Evolutionary conservation across 64 coral and sea anemone genomes (phyloP), one percentile per base, ranked within the genome.

Genomic region (Montipora foliosa): DNA sequence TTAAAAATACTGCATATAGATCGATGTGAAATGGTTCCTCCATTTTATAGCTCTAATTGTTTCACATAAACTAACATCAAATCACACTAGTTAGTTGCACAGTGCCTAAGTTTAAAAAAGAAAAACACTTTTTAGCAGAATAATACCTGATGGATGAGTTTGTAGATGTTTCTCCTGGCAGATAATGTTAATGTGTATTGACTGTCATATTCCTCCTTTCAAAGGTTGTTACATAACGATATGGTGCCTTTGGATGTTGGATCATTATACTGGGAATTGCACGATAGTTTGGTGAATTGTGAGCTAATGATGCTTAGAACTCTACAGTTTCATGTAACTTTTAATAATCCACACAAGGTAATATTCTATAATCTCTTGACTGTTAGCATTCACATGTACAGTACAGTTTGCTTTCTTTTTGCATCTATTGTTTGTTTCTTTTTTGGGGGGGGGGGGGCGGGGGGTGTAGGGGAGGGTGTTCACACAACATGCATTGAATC

Each of bases 321-420:
- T 77, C 86, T 99, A 46, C 89, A 80, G 17, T 99, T 99, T 88
- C 51, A 80, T 52, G 98, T 99, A 12, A 74, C 84, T 68, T 93
- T 92, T 60, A 90, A 96, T 74, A 99, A 96, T 69, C 98, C 98
- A 75, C 98, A 99, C 84, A 99, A 99, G 94, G 98, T 99, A 81
- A 67, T 48, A 61, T 3, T 24, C 2, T 76, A 11, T 12, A 46
- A 8, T 8, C 37, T 76, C 24, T 45, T 45, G 11, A 49, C 76
- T 13, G 11, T 57, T 57, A 8, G 53, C 11, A 3, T 64, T 64
- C 13, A 14, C 61, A 12, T 14, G 9, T 64, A 64, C 14, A 4
- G 8, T 64, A 12, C 13, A 14, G 8, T 64, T 64, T 64, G 9
- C 3, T 64, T 64, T 64, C 11, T 16, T 64, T 64, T 0, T 57